phyloP scores from a whole-genome alignment of 2,797 vertebrate genomes.

The Calcarius lapponicus region DNA sequence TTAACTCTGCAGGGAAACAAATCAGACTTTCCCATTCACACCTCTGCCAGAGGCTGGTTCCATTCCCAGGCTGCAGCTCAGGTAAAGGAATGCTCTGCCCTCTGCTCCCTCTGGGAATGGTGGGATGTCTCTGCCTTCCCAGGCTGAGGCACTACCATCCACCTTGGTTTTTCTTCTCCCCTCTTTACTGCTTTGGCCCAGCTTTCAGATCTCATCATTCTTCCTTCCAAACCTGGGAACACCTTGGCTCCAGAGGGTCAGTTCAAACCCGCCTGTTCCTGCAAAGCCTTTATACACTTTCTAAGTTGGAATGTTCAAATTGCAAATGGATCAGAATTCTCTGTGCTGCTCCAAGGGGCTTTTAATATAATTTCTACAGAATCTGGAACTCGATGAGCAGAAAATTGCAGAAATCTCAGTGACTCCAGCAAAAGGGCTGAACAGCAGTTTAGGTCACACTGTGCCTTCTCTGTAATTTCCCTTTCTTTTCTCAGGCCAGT shows the following conservation, averaged over 20 bases:
- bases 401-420: background rate
- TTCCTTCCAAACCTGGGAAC: background rate
- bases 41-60: background rate
- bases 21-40: background rate
- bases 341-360: background rate
- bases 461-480: background rate
- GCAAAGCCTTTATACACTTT: background rate
- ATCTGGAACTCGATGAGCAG: background rate
- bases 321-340: background rate
- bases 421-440: background rate
- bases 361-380: background rate
- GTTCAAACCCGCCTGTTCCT: background rate
- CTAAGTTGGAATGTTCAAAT: background rate
- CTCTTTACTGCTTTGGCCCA: background rate
- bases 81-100: background rate
- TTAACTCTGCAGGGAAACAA: background rate
- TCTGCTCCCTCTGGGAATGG: rapidly evolving
- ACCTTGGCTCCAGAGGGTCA: background rate
- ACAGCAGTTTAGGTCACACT: background rate
- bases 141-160: background rate
- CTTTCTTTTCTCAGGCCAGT: background rate
- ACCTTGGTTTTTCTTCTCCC: background rate
- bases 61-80: background rate
- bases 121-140: background rate
- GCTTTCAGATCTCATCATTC: background rate